Base-by-base conservation (phyloP, 2,888 invertebrate genomes). In the Melolontha melolontha region DNA sequence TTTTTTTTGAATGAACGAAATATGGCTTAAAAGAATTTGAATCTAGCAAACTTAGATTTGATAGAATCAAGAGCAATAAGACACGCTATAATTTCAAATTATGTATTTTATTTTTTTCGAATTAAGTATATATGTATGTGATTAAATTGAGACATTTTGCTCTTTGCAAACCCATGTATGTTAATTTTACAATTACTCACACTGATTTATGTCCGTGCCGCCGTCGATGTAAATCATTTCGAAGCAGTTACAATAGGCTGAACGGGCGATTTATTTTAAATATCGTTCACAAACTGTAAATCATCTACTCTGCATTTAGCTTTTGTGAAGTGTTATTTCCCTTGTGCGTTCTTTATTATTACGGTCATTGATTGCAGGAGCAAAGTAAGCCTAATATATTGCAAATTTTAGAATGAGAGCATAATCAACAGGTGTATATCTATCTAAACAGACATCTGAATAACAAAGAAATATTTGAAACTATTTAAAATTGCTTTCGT, bases 181-280 rank as follows among this genome's bases (percentile, higher is more conserved):
- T 63, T 67, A 71, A 72, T 68, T 67, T 71, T 44, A 68, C 72
- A 71, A 72, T 72, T 72, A 72, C 70, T 71, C 72, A 65, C 59
- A 57, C 47, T 71, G 72, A 72, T 72, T 71, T 72, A 72, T 72
- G 68, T 47, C 11, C 59, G 62, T 54, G 63, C 64, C 17, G 52
- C 52, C 44, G 39, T 64, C 34, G 54, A 41, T 44, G 16, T 64
- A 64, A 64, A 54, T 64, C 64, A 64, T 47, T 47, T 39, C n/a
- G 39, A 62, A 62, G 59, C 47, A 62, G 49, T 49, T 62, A 62
- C 59, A 62, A 62, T 62, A 62, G 59, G 59, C 59, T 47, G 49
- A 47, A 34, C 44, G 17, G 47, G 29, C 59, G 47, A 62, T 47
- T 62, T 62, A 62, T 62, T 62, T 62, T 62, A 47, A 62, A 62